Evolutionary conservation across 1,140 invertebrate genomes (phyloP), one percentile per base, ranked within the genome.

Genomic region (Polyergus mexicanus): DNA sequence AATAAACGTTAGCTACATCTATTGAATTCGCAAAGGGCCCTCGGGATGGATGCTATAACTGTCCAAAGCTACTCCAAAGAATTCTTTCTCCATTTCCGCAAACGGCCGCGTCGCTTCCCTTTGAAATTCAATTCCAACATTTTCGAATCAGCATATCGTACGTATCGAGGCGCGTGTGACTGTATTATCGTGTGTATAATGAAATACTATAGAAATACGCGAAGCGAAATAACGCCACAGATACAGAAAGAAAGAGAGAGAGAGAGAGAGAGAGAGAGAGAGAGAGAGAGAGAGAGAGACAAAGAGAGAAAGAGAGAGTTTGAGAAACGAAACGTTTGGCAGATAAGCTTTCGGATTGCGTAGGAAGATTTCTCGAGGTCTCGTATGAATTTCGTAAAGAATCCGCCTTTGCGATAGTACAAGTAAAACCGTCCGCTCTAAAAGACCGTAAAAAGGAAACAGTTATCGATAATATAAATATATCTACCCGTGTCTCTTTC

Each of bases 1-100:
- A 66, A 76, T 84, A 87, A 88, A 87, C 87, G 77, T 84, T 63
- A 62, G 77, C 25, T 75, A 76, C 87, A 83, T 32, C 78, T 32
- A 85, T 72, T 78, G 72, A 85, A 71, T 85, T 77, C 66, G 41
- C 56, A 60, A 76, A 84, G 62, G 71, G 51, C 78, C 71, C 72
- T 38, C 68, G 60, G 51, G 58, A 38, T 65, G 16, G 35, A 62
- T 75, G 77, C 38, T 72, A 86, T 83, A 86, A 84, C 81, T 77
- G 22, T 77, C 44, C 25, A 25, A 51, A 74, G 22, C 44, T 13
- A 84, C 72, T 77, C 35, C 11, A 74, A 16, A 22, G 74, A 65
- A 84, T 77, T 77, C 81, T 32, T 74, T 41, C 71, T 58, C 72
- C 8, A 54, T 51, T 77, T 65, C 44, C 44, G 25, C 44, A 60